Evolutionary conservation across 2,888 invertebrate genomes (phyloP).

Genomic region (Yponomeuta malinellus): DNA sequence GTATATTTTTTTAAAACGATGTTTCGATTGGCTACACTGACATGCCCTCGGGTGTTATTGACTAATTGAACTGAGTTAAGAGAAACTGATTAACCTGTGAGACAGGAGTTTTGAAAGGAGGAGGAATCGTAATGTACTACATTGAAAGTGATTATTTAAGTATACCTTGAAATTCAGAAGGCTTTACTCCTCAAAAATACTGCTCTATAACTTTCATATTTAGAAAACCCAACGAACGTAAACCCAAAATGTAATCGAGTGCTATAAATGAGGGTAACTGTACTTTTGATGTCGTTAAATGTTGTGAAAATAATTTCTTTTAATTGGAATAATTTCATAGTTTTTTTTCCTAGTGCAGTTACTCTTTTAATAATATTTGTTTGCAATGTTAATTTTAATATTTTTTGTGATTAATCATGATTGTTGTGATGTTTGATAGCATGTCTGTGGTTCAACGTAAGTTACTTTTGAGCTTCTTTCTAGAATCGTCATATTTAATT

Average conservation of each 20-base stretch:
- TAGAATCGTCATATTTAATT: background rate
- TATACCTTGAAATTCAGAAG: no score
- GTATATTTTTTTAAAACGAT: background rate
- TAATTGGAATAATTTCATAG: background rate
- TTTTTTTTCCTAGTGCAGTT: constrained; percentile 8
- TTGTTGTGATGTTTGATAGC: constrained; percentile 1
- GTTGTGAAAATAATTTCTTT: background rate
- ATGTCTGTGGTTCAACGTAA: constrained; percentile 4
- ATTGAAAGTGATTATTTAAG: no score
- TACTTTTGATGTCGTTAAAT: background rate
- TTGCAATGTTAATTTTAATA: background rate
- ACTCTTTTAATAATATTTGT: constrained; percentile 6
- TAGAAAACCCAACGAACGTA: no score
- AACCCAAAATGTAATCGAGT: constrained; percentile 3
- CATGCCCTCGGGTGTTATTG: no score
- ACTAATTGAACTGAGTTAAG: no score
- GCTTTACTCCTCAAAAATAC: no score
- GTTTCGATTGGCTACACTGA: no score
- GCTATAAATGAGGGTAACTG: constrained; percentile 7
- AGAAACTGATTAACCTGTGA: no score
- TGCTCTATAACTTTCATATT: no score
- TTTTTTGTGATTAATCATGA: constrained; percentile 8
- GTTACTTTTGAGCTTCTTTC: constrained; percentile 10
- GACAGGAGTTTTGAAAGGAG: no score
- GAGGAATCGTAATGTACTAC: no score